Evolutionary conservation across 2,797 vertebrate species (phyloP), one percentile per base, ranked within the genome.

Genomic region (Microctenopoma steveboyesi): DNA sequence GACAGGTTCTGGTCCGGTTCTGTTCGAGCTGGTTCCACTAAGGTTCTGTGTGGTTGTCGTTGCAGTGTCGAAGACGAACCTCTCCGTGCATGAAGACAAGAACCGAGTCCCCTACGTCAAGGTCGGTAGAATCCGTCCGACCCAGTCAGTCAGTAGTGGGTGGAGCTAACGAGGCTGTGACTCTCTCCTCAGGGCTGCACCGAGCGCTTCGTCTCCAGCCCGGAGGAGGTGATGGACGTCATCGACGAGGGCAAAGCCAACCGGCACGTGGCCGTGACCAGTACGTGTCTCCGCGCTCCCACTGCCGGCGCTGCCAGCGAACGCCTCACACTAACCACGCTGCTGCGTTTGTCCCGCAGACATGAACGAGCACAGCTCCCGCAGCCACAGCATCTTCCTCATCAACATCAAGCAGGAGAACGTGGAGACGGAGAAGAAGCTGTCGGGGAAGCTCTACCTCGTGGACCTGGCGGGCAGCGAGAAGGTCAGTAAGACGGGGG

Each of bases 401-500:
- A 97, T 97, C 80, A 97, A 96, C 72, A 97, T 98, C 90, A 97
- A 98, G 53, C 97, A 97, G 91, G 96, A 98, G 79, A 97, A 98
- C 22, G 88, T 97, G 13, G 96, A 98, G 69, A 97, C 96, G 0
- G 96, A 97, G 90, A 97, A 97, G 91, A 97, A 98, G 39, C 95
- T 97, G 79, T 95, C 94, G 8, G 97, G 97, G 64, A 98, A 98
- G 69, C 95, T 97, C 15, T 97, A 97, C 91, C 91, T 98, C 91
- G 96, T 98, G 30, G 97, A 97, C 85, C 85, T 97, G 88, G 97
- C 96, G 51, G 96, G 97, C 27, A 97, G 96, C 0, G 96, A 98
- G 92, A 98, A 98, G 97, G 96, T 98, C 92, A 98, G 96, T 91
- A 98, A 98, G 93, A 98, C 97, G 0, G 97, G 97, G 81, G 97